Percentiles rank a stretch among this genome's conserved stretches.
Evolutionary conservation across 2,888 invertebrate genomes (phyloP).

Genomic region (Silvanus unidentatus): DNA sequence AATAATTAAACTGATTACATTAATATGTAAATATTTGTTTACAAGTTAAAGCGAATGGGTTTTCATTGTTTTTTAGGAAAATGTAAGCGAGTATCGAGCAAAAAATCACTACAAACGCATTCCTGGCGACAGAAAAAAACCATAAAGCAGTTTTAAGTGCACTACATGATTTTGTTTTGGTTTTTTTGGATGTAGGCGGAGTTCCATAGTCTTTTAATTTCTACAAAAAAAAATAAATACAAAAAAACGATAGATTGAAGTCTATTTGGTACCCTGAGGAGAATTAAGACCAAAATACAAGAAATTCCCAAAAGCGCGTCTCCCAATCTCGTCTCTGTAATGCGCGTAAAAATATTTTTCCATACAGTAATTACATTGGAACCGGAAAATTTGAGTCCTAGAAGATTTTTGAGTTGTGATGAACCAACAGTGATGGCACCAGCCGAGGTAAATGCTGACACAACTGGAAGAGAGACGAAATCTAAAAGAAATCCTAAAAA

Average conservation of each 20-base stretch:
- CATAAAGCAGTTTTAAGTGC: constrained; percentile 51
- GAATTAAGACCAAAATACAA: constrained; percentile 56
- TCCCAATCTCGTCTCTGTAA: constrained; percentile 51
- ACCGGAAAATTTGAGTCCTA: constrained; percentile 57
- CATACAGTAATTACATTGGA: constrained; percentile 60
- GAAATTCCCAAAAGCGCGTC: constrained; percentile 58
- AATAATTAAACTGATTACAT: constrained; percentile 6
- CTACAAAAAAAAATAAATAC: constrained; percentile 41
- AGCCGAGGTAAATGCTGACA: constrained; percentile 70
- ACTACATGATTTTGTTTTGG: constrained; percentile 39
- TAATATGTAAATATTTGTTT: constrained; percentile 19
- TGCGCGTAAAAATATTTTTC: constrained; percentile 51
- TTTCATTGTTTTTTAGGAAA: constrained; percentile 46
- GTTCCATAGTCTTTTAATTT: constrained; percentile 52
- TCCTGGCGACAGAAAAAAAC: constrained; percentile 61
- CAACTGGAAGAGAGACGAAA: constrained; percentile 68
- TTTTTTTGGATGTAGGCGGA: constrained; percentile 31
- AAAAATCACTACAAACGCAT: constrained; percentile 62
- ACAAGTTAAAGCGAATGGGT: constrained; percentile 59
- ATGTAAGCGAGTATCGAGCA: constrained; percentile 55
- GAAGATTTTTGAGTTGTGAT: constrained; percentile 64
- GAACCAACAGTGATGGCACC: constrained; percentile 70
- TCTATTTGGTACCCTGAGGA: constrained; percentile 56
- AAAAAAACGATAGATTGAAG: background rate
- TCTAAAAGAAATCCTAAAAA: constrained; percentile 63